A percentile compares a stretch with the other conserved stretches of the same genome.
phyloP scores from a whole-genome alignment of 2,113 vertebrate species.

The Pycnonotus jocosus region DNA sequence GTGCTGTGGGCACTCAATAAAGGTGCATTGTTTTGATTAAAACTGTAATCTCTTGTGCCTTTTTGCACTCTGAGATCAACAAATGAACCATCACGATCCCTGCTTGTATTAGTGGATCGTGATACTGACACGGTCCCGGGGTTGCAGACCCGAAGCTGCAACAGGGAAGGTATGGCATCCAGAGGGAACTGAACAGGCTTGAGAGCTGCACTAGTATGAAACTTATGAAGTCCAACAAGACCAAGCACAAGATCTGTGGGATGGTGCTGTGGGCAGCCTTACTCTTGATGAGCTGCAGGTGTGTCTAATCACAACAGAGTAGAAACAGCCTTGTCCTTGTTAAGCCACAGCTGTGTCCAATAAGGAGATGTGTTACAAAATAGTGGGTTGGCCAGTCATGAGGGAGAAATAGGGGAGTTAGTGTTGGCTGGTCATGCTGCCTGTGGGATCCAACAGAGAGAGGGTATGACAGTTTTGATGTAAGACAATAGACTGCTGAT shows the following conservation, averaged over 20 bases:
- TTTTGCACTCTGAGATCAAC: too few species aligned
- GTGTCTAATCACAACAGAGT: neutral
- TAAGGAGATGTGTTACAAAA: neutral
- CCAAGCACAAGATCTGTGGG: neutral
- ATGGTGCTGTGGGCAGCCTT: neutral
- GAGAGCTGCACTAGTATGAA: neutral
- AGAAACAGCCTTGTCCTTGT: neutral
- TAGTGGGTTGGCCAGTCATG: neutral
- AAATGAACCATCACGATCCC: too few species aligned
- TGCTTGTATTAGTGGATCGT: too few species aligned
- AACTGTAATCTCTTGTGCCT: too few species aligned
- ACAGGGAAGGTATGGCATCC: neutral
- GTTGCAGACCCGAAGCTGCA: neutral
- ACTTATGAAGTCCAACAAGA: neutral
- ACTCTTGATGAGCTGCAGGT: neutral
- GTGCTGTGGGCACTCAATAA: too few species aligned
- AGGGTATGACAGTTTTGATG: neutral
- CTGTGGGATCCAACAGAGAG: neutral
- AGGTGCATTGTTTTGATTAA: too few species aligned
- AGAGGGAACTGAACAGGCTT: neutral
- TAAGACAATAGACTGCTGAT: neutral
- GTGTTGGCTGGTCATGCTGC: neutral
- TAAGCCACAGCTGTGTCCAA: neutral
- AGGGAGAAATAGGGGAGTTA: neutral
- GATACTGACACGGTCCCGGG: fast-evolving